These are phyloP conservation scores for Halesus radiatus DNA, from an alignment of 1,140 invertebrate genomes.

Conservation along the genomic window DNA sequence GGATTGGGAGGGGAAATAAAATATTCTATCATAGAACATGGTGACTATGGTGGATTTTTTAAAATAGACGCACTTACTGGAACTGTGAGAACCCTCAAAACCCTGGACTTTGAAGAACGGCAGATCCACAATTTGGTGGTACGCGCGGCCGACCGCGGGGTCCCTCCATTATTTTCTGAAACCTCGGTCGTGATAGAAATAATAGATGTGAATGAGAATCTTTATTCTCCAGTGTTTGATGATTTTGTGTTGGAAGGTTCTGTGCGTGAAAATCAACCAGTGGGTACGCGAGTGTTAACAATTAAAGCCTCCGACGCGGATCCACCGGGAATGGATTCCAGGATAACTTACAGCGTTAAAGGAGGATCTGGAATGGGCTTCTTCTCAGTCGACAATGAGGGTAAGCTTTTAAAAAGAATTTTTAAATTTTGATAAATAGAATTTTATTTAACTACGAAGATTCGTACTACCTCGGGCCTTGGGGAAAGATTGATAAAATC, in stretches of 20 bases:
- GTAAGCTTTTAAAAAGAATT: constrained; percentile 70
- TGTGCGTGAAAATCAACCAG: constrained; percentile 80
- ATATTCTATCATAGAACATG: constrained; percentile 77
- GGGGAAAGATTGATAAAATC: not conserved
- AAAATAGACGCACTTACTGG: constrained; percentile 84
- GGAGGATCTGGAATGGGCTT: constrained; percentile 89
- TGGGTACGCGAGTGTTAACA: constrained; percentile 80
- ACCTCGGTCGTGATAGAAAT: constrained; percentile 84
- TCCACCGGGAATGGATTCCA: constrained; percentile 77
- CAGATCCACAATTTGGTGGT: constrained; percentile 87
- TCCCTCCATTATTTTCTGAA: constrained; percentile 76
- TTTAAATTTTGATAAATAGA: too few relatives aligned
- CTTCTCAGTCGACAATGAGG: constrained; percentile 89
- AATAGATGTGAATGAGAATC: constrained; percentile 91
- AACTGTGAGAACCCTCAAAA: constrained; percentile 78
- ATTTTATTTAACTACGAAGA: too few relatives aligned
- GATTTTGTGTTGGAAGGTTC: constrained; percentile 81
- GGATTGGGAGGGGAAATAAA: constrained; percentile 80
- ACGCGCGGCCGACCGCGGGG: constrained; percentile 80
- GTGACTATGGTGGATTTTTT: constrained; percentile 70
- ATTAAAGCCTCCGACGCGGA: constrained; percentile 84
- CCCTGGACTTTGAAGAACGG: constrained; percentile 84
- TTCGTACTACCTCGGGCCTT: not conserved
- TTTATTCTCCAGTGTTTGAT: constrained; percentile 83
- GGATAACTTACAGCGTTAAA: constrained; percentile 85